These are phyloP conservation scores for Leptinotarsa lineolata DNA, from an alignment of 1,140 invertebrate genomes.

Conservation along the genomic window DNA sequence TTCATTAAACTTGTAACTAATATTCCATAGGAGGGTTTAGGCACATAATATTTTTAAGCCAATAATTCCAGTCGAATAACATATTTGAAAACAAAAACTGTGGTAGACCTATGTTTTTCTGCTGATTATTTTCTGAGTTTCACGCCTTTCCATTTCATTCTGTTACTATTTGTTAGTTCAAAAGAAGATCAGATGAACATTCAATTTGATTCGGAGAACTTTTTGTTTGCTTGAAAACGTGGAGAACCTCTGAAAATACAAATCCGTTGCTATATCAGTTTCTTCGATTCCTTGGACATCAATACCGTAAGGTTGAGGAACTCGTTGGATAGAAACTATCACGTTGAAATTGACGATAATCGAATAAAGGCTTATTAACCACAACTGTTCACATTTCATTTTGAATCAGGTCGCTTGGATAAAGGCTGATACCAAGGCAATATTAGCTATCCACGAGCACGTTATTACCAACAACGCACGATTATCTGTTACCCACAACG, in stretches of 20 bases:
- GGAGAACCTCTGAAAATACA: neutral
- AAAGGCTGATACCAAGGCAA: constrained; percentile 88
- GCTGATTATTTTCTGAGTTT: no score
- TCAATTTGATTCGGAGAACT: no score
- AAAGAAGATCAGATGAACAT: no score
- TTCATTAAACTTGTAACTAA: no score
- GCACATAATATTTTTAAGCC: no score
- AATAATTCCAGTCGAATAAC: no score
- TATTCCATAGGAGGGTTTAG: no score
- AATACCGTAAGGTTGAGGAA: constrained; percentile 16
- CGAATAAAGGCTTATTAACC: constrained; percentile 28
- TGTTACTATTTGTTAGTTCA: no score
- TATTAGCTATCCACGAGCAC: constrained; percentile 88
- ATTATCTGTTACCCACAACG: constrained; percentile 83
- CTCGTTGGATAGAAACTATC: constrained; percentile 4
- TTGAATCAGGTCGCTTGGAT: constrained; percentile 84
- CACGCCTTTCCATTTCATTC: no score
- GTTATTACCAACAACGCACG: constrained; percentile 89
- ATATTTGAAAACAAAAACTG: no score
- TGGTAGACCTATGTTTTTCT: no score
- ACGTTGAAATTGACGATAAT: constrained; percentile 29
- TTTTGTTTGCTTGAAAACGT: no score
- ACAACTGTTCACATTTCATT: constrained; percentile 40
- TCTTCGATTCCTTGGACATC: neutral
- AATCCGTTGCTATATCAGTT: neutral